Percentiles rank a stretch among this genome's conserved stretches.
phyloP scores from a whole-genome alignment of 2,113 vertebrate genomes.

The Sialia sialis region DNA sequence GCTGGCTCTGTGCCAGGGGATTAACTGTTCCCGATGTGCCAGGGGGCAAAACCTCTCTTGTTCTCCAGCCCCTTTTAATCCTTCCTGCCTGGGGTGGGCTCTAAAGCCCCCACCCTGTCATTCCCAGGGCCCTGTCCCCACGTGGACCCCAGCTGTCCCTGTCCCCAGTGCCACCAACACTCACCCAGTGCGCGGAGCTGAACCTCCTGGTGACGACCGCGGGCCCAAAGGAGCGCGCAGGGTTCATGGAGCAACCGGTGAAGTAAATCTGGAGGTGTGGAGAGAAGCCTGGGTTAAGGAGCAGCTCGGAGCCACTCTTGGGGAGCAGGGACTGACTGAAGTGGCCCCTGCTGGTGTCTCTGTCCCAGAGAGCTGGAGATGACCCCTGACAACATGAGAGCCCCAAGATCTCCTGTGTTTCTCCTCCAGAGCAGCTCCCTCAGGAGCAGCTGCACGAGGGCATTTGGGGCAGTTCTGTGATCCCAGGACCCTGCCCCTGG shows the following conservation, averaged over 20 bases:
- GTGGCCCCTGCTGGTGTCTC: accelerated
- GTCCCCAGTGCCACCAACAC: background rate
- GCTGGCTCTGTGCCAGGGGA: background rate
- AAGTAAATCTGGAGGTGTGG: conserved; percentile 72
- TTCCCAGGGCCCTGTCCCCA: accelerated
- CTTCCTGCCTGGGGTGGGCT: background rate
- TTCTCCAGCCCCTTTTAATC: background rate
- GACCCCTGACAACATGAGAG: accelerated
- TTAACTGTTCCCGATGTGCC: accelerated
- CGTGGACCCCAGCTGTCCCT: background rate
- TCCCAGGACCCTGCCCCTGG: accelerated
- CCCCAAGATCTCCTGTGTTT: accelerated
- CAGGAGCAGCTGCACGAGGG: accelerated
- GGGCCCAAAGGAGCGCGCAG: conserved; percentile 76
- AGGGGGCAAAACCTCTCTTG: accelerated
- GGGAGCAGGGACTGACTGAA: background rate
- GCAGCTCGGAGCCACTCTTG: accelerated
- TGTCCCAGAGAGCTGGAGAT: background rate
- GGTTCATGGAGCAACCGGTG: conserved; percentile 82
- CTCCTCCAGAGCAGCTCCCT: background rate
- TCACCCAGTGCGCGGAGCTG: conserved; percentile 73
- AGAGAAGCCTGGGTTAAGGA: background rate
- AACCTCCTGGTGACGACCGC: conserved; percentile 72
- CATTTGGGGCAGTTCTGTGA: background rate
- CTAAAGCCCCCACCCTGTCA: background rate